Conservation (phyloP, 2,113 vertebrate species). For the Symphodus melops region DNA sequence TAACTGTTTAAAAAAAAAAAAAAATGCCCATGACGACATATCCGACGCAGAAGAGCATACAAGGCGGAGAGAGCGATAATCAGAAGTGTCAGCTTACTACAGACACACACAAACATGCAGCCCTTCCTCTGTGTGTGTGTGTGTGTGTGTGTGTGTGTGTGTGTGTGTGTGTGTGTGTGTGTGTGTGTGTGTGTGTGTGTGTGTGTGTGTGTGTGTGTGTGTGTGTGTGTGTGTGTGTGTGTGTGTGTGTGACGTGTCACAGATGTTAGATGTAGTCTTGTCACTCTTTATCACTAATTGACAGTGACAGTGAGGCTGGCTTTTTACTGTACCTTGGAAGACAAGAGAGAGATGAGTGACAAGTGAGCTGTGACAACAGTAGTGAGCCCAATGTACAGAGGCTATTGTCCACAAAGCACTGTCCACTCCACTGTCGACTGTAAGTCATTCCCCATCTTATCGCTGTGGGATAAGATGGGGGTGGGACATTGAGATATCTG, state of each 20-base stretch:
- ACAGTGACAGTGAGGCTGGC: slow-evolving; percentile 11
- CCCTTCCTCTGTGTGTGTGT: background rate
- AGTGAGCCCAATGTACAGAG: too few relatives aligned
- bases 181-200: slow-evolving; percentile 10
- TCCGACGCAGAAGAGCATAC: background rate
- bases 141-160: slow-evolving; percentile 10
- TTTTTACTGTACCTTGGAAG: slow-evolving; percentile 34
- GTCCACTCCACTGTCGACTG: too few relatives aligned
- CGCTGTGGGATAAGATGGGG: too few relatives aligned
- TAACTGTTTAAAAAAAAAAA: background rate
- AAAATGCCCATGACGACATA: background rate
- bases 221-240: background rate
- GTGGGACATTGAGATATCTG: slow-evolving; percentile 7
- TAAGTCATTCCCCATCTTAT: too few relatives aligned
- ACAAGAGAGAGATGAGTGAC: slow-evolving; percentile 22
- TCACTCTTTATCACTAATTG: slow-evolving; percentile 14
- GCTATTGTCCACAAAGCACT: too few relatives aligned
- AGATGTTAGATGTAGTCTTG: background rate
- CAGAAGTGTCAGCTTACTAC: background rate
- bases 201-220: background rate
- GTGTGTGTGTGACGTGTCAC: slow-evolving; percentile 1
- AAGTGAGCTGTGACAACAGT: background rate
- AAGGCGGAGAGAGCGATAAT: background rate
- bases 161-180: slow-evolving; percentile 10
- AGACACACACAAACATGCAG: background rate